A percentile compares a stretch with the other conserved stretches of the same genome.
Evolutionary conservation across 1,140 invertebrate genomes (phyloP).

Genomic region (Ctenoplectra terminalis): DNA sequence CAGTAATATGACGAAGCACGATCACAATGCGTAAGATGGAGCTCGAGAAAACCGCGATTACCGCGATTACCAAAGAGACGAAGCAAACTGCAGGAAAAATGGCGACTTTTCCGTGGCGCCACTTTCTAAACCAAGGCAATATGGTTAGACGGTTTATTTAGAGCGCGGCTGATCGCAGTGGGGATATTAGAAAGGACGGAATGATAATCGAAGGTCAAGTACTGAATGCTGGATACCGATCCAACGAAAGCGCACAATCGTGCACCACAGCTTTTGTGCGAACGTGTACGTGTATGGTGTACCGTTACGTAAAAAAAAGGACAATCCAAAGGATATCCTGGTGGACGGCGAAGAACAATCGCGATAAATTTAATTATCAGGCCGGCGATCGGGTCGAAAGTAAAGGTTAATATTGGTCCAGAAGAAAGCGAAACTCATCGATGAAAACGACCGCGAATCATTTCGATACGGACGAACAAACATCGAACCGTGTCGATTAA

Average conservation of each 20-base stretch:
- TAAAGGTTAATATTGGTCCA: not conserved
- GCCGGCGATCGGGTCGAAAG: slow-evolving; percentile 8
- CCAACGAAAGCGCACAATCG: slow-evolving; percentile 40
- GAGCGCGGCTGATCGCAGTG: slow-evolving; percentile 21
- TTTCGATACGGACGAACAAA: slow-evolving; percentile 18
- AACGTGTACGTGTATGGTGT: not conserved
- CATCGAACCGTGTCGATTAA: slow-evolving; percentile 4
- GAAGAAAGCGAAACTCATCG: slow-evolving; percentile 15
- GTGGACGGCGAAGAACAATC: not conserved
- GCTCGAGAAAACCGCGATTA: not conserved
- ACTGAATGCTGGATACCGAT: slow-evolving; percentile 54
- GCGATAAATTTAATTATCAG: slow-evolving; percentile 19
- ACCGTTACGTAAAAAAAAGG: not conserved
- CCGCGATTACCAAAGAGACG: slow-evolving; percentile 8
- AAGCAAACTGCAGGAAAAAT: slow-evolving; percentile 24
- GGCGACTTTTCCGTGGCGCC: slow-evolving; percentile 56
- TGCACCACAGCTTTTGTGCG: not conserved
- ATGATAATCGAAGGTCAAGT: slow-evolving; percentile 76
- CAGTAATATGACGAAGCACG: too few species aligned
- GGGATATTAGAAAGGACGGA: slow-evolving; percentile 72
- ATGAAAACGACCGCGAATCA: slow-evolving; percentile 11
- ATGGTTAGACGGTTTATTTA: slow-evolving; percentile 48
- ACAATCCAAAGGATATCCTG: too few species aligned
- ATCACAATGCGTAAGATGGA: too few species aligned
- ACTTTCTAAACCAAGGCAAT: slow-evolving; percentile 63